phyloP scores from a whole-genome alignment of 2,797 vertebrate species.

The Hafferia zeledoni region DNA sequence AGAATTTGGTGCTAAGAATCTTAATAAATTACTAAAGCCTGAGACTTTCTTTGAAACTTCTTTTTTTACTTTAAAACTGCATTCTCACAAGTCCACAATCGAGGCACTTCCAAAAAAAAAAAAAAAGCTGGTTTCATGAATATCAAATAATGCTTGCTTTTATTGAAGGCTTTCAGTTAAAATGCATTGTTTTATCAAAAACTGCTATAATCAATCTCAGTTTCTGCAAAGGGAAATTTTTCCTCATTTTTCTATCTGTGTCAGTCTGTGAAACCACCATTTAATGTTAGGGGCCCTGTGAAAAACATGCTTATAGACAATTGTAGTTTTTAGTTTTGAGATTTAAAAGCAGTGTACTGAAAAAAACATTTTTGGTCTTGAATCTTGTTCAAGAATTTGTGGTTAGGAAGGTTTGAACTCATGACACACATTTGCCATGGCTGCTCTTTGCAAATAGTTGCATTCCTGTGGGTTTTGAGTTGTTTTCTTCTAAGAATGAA shows the following conservation, averaged over 20 bases:
- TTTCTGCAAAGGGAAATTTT: background rate
- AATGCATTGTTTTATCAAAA: background rate
- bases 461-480: slow-evolving; percentile 29
- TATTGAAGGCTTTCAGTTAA: background rate
- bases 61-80: background rate
- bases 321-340: background rate
- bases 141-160: background rate
- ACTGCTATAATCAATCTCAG: background rate
- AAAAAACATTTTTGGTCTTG: slow-evolving; percentile 5
- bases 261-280: background rate
- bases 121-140: background rate
- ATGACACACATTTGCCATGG: background rate
- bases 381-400: slow-evolving; percentile 17
- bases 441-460: background rate
- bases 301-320: background rate
- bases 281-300: background rate
- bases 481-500: background rate
- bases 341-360: background rate
- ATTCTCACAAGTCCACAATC: background rate
- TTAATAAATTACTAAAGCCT: background rate
- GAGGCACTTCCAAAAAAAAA: background rate
- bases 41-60: background rate
- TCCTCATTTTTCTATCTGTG: background rate
- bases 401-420: background rate
- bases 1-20: background rate